phyloP scores from a whole-genome alignment of 1,140 invertebrate genomes.

The Drosophila melanica region DNA sequence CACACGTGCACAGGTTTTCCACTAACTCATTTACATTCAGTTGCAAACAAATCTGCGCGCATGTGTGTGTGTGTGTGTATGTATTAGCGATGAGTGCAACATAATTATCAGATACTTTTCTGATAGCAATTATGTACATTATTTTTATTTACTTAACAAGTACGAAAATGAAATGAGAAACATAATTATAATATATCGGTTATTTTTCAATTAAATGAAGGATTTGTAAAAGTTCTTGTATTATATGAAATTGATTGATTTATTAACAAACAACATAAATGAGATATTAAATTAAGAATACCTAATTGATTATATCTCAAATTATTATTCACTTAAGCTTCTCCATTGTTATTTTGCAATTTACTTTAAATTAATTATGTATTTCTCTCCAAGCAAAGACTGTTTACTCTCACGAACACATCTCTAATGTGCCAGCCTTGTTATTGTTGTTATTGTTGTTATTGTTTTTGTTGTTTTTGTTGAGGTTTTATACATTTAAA shows the following conservation, averaged over 20 bases:
- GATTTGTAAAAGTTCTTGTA: too few relatives aligned
- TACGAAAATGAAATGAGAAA: too few relatives aligned
- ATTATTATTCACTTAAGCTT: too few relatives aligned
- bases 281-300: too few relatives aligned
- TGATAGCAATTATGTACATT: not conserved
- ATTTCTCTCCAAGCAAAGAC: not conserved
- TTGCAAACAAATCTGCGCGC: conserved; percentile 10
- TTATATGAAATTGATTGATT: too few relatives aligned
- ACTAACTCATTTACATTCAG: conserved; percentile 33
- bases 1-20: conserved; percentile 29
- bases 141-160: not conserved
- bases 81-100: conserved; percentile 23
- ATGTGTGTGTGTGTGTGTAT: not conserved
- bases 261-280: too few relatives aligned
- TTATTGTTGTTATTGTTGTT: conserved; percentile 32
- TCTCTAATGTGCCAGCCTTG: conserved; percentile 27
- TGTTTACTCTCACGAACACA: conserved; percentile 5
- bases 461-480: conserved; percentile 29
- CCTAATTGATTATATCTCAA: too few relatives aligned
- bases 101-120: conserved; percentile 4
- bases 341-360: too few relatives aligned
- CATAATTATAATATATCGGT: too few relatives aligned
- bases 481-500: conserved; percentile 69
- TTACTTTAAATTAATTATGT: not conserved
- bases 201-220: too few relatives aligned